These are phyloP conservation scores for Proterorhinus semilunaris DNA, from an alignment of 2,113 vertebrate species.

Conservation along the genomic window DNA sequence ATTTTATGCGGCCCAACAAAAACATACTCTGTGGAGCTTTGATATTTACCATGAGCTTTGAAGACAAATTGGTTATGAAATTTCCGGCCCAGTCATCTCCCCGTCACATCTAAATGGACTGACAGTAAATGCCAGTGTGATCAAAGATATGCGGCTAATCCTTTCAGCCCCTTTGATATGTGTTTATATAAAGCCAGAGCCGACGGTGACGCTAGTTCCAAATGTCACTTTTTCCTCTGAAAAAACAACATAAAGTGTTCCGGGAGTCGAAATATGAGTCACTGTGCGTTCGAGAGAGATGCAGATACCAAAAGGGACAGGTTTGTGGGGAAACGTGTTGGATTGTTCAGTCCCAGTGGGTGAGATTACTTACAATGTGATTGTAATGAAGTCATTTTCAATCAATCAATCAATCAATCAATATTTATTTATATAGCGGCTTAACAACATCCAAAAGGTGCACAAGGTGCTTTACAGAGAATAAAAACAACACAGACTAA, in stretches of 20 bases:
- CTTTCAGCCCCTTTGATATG: not conserved
- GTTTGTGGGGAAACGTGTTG: conserved; percentile 19
- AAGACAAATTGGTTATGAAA: not conserved
- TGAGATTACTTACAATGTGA: no score
- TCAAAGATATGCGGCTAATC: not conserved
- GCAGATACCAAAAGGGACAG: conserved; percentile 11
- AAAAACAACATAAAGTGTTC: not conserved
- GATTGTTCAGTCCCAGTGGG: not conserved
- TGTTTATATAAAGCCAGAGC: not conserved
- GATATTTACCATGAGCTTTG: not conserved
- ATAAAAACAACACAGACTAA: no score
- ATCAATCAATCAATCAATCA: no score
- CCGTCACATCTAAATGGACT: not conserved
- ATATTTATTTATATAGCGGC: no score
- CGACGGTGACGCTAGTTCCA: conserved; percentile 14
- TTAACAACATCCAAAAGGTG: no score
- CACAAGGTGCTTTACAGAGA: no score
- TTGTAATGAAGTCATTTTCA: no score
- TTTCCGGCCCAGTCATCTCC: no score
- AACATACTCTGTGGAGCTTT: no score
- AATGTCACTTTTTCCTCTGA: not conserved
- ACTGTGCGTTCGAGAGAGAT: conserved; percentile 14
- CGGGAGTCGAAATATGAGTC: conserved; percentile 3
- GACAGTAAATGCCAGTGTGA: conserved; percentile 15
- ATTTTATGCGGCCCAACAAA: no score